Evolutionary conservation across 2,888 invertebrate genomes (phyloP).

Genomic region (Mycalesis mineus): DNA sequence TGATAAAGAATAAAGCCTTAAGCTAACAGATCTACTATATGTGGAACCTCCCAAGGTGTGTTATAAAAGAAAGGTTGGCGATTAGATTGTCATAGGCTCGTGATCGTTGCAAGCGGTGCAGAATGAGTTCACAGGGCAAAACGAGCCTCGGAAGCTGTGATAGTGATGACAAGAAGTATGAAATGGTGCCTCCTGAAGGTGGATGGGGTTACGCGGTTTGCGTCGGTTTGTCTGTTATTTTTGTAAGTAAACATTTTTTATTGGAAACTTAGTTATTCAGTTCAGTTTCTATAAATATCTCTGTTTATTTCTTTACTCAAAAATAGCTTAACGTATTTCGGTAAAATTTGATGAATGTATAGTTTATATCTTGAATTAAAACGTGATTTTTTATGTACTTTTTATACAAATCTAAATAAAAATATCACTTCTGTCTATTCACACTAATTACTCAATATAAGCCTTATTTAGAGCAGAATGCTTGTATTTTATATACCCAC

Average conservation of each 20-base stretch:
- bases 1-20: conserved; percentile 51
- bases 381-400: too few relatives aligned
- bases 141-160: conserved; percentile 41
- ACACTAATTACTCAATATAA: too few relatives aligned
- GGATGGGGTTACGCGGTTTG: conserved; percentile 86
- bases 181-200: conserved; percentile 80
- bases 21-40: conserved; percentile 55
- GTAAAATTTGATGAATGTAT: too few relatives aligned
- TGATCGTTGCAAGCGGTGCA: conserved; percentile 25
- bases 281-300: too few relatives aligned
- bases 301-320: too few relatives aligned
- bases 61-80: conserved; percentile 35
- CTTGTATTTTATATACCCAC: too few relatives aligned
- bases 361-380: too few relatives aligned
- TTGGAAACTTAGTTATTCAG: too few relatives aligned
- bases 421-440: too few relatives aligned
- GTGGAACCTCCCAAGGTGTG: conserved; percentile 41
- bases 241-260: conserved; percentile 83
- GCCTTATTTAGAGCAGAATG: too few relatives aligned
- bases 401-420: too few relatives aligned
- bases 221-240: conserved; percentile 80
- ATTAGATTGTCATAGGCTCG: conserved; percentile 27
- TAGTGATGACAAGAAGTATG: conserved; percentile 56
- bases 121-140: conserved; percentile 45
- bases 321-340: too few relatives aligned